phyloP scores from a whole-genome alignment of 2,113 vertebrate genomes.

The Pseudolaguvia tuberculata region DNA sequence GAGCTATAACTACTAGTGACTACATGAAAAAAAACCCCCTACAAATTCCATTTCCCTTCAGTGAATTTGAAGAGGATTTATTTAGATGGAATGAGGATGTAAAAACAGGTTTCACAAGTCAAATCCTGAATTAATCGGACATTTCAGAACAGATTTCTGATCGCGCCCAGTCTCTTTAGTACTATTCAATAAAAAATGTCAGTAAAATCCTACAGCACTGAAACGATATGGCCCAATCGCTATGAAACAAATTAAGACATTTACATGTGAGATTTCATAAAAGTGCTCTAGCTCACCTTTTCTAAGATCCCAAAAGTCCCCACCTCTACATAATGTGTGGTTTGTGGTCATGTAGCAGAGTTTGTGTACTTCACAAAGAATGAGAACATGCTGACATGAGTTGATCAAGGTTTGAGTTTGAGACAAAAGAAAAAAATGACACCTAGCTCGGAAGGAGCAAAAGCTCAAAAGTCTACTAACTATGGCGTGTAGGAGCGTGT shows the following conservation, averaged over 20 bases:
- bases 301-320: conserved; percentile 30
- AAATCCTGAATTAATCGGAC: conserved; percentile 44
- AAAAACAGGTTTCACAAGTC: conserved; percentile 44
- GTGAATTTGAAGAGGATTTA: conserved; percentile 23
- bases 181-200: neutral
- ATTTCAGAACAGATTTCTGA: neutral
- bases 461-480: neutral
- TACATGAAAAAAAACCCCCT: neutral
- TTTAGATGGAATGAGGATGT: conserved; percentile 42
- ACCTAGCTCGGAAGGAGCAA: neutral
- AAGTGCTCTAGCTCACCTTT: neutral
- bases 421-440: conserved; percentile 13
- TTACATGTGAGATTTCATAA: neutral
- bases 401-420: conserved; percentile 21
- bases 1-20: too few relatives aligned
- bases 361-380: conserved; percentile 12
- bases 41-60: neutral
- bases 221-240: neutral
- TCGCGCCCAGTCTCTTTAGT: neutral
- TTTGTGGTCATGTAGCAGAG: conserved; percentile 47
- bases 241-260: neutral
- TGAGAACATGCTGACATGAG: conserved; percentile 22
- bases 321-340: conserved; percentile 42
- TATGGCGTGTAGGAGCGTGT: neutral
- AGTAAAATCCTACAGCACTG: neutral